These are phyloP conservation scores for Eudasyphora cyanicolor DNA, from an alignment of 2,888 invertebrate genomes.

Conservation along the genomic window DNA sequence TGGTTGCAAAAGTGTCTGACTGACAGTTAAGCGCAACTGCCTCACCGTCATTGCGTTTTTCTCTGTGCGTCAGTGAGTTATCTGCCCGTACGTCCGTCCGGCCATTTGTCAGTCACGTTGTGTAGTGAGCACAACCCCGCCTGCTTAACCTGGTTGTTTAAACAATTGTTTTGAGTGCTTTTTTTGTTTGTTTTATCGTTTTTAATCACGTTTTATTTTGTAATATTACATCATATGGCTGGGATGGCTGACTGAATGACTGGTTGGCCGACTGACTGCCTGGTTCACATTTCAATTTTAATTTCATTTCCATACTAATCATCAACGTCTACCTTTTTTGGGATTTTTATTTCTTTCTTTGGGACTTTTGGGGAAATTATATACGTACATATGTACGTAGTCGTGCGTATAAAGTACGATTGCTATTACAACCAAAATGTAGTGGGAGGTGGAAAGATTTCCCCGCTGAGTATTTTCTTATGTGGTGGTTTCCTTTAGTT, in stretches of 20 bases:
- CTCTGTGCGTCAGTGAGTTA: neutral
- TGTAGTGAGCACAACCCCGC: neutral
- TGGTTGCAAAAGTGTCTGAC: neutral
- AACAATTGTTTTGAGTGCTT: conserved; percentile 27
- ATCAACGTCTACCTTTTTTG: conserved; percentile 3
- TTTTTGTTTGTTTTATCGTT: neutral
- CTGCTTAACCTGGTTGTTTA: neutral
- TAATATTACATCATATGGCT: conserved; percentile 60
- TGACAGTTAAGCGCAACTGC: neutral
- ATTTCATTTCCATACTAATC: conserved; percentile 48
- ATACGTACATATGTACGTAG: neutral
- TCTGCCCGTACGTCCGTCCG: neutral
- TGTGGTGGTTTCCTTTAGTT: neutral
- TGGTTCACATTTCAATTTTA: conserved; percentile 30
- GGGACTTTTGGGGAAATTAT: neutral
- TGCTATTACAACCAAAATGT: neutral
- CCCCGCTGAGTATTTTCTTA: neutral
- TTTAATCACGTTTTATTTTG: conserved; percentile 61
- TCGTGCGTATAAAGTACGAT: no score
- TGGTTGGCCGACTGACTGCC: no score
- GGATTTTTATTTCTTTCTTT: conserved; percentile 22
- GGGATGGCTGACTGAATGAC: no score
- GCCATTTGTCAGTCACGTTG: neutral
- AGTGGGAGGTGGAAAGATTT: neutral
- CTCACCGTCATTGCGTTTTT: neutral